Percentiles rank a stretch among this genome's conserved stretches.
Evolutionary conservation across 2,888 invertebrate species (phyloP).

Genomic region (Cephus pygmeus): DNA sequence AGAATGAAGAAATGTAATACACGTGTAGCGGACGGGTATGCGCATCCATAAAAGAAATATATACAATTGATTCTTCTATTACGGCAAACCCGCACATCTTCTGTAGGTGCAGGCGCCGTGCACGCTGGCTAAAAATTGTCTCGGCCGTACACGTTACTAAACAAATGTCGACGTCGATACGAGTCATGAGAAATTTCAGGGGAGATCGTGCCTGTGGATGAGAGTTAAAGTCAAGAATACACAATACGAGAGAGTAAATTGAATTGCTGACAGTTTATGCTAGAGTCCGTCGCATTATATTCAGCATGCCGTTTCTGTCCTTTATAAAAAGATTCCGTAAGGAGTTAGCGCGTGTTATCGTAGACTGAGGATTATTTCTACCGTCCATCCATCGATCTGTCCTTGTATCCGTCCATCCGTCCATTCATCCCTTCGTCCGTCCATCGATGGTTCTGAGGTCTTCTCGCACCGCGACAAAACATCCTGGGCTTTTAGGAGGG

Average conservation of each 20-base stretch:
- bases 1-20: background rate
- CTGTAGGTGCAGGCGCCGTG: background rate
- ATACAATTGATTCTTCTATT: background rate
- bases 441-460: background rate
- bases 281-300: background rate
- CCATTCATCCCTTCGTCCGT: background rate
- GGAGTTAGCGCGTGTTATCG: background rate
- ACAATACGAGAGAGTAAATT: background rate
- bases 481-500: background rate
- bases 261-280: background rate
- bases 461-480: background rate
- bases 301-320: background rate
- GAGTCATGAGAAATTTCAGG: background rate
- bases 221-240: background rate
- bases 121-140: too few species aligned
- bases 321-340: background rate
- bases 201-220: background rate
- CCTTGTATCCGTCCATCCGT: background rate
- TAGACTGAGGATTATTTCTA: background rate
- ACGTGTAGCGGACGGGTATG: background rate
- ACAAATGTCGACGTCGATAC: background rate
- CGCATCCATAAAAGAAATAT: background rate
- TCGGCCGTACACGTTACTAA: background rate
- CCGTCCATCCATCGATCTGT: background rate
- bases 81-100: background rate